phyloP scores from a whole-genome alignment of 1,140 invertebrate species.

The Panagrolaimus sp. region DNA sequence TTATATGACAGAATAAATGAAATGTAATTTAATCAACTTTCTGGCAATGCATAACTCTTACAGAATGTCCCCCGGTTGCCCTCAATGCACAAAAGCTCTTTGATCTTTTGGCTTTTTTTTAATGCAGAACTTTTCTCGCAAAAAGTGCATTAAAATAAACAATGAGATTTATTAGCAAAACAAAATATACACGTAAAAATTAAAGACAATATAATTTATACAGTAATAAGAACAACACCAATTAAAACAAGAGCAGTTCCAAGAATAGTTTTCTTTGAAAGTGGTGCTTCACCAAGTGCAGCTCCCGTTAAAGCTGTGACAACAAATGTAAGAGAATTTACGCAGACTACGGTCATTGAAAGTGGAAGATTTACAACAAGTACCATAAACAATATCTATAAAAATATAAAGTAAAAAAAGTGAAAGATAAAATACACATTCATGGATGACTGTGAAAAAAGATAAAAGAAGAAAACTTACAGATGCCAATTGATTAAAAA shows the following conservation, averaged over 20 bases:
- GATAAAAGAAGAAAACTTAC: not conserved
- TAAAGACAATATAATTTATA: not conserved
- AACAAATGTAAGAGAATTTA: slow-evolving; percentile 12
- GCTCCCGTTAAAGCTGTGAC: slow-evolving; percentile 7
- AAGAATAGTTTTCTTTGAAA: not conserved
- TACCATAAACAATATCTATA: slow-evolving; percentile 4
- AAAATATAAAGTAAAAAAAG: no score
- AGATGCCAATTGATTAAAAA: slow-evolving; percentile 10
- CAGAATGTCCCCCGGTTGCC: no score
- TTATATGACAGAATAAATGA: no score
- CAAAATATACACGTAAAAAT: not conserved
- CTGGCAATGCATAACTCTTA: no score
- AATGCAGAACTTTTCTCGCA: no score
- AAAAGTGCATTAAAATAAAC: no score
- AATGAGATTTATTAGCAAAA: no score
- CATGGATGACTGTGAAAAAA: not conserved
- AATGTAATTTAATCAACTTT: no score
- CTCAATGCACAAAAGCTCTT: no score
- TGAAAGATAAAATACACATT: no score
- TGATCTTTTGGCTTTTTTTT: no score
- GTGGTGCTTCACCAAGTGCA: not conserved
- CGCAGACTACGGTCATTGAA: not conserved
- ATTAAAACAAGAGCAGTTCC: not conserved
- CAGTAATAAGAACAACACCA: not conserved
- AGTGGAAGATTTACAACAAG: slow-evolving; percentile 12